Percentiles rank a stretch among this genome's conserved stretches.
Conservation (phyloP, 2,888 invertebrate species). For the Hydrotaea cyrtoneurina region DNA sequence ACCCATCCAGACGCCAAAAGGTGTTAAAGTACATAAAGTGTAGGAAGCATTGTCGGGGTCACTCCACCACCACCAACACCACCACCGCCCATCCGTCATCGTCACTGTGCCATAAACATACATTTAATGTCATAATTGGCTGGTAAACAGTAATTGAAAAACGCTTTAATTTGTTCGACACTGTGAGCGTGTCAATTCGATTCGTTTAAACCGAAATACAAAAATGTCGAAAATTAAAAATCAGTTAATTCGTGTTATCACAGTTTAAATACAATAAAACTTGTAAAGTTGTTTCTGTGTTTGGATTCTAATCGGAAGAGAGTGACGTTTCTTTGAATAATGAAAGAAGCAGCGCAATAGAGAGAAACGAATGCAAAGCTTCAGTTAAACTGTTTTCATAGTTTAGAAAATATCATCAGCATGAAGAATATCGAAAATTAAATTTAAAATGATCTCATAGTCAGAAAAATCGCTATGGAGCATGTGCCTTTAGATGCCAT, state of each 20-base stretch:
- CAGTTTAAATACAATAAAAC: too few relatives aligned
- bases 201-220: slow-evolving; percentile 1
- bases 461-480: too few relatives aligned
- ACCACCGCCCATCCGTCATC: background rate
- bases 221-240: background rate
- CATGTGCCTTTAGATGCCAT: too few relatives aligned
- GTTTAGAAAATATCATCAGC: too few relatives aligned
- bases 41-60: background rate
- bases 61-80: background rate
- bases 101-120: background rate
- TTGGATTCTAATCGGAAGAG: too few relatives aligned
- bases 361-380: too few relatives aligned
- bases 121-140: background rate
- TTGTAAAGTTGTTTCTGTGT: too few relatives aligned
- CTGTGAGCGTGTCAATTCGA: background rate
- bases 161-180: slow-evolving; percentile 1
- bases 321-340: too few relatives aligned
- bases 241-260: background rate
- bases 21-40: background rate
- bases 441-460: too few relatives aligned
- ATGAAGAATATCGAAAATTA: too few relatives aligned
- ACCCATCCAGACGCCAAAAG: background rate
- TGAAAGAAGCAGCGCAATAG: too few relatives aligned
- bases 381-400: too few relatives aligned
- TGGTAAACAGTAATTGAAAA: background rate